These are phyloP conservation scores for Strix aluco DNA, from an alignment of 2,113 vertebrate species.

Conservation along the genomic window DNA sequence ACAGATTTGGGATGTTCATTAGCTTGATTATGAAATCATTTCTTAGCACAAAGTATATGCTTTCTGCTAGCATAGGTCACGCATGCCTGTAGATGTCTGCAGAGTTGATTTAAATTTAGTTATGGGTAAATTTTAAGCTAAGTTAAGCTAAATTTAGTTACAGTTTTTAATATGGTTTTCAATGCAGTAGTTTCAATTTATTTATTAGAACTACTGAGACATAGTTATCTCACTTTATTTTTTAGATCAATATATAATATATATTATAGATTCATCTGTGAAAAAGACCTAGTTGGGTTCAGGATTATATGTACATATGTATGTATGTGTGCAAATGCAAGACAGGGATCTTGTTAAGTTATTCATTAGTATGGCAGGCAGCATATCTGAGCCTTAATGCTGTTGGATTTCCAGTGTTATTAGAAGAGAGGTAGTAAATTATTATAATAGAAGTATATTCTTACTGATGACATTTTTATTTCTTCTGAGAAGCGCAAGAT, in stretches of 20 bases:
- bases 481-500: constrained; percentile 48
- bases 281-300: neutral
- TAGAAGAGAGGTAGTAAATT: neutral
- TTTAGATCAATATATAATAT: neutral
- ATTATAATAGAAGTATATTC: neutral
- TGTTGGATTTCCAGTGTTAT: neutral
- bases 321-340: neutral
- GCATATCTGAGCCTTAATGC: neutral
- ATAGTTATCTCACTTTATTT: neutral
- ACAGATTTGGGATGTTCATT: neutral
- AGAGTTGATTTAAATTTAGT: neutral
- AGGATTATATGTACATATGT: neutral
- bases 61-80: neutral
- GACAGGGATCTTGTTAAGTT: neutral
- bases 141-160: neutral
- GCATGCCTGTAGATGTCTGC: neutral
- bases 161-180: neutral
- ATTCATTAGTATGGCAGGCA: neutral
- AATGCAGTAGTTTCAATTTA: neutral
- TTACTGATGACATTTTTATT: constrained; percentile 54
- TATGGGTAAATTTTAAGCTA: no score
- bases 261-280: neutral
- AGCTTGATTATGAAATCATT: neutral
- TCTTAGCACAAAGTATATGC: neutral
- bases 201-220: neutral